Base-by-base conservation (phyloP, 2,797 vertebrate species). In the Periparus ater region DNA sequence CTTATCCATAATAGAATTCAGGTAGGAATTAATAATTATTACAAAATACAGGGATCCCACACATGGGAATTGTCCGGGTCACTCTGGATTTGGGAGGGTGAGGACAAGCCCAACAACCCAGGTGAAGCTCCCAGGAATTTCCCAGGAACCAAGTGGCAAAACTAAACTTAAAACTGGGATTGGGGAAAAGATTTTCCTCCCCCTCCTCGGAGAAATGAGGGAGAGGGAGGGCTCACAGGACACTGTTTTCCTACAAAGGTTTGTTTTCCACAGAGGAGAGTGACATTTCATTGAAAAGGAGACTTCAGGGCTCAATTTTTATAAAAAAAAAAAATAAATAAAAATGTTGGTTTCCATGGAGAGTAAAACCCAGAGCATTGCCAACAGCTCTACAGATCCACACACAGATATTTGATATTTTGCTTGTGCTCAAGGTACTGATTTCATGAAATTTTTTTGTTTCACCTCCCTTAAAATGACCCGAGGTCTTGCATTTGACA, bases 1-100 rank as follows among this genome's bases (percentile, higher is more conserved):
- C 4, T 84, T 14, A 25, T 34, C 32, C 22, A n/a, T 5, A 13
- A 14, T 1, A n/a, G 16, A 67, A 67, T 8, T 48, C 45, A 38
- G 87, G 38, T 4, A 55, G 17, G 21, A 50, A 47, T 44, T n/a
- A 36, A 26, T 34, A 65, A 61, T 22, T 70, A 18, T 32, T 42
- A 20, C 16, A 30, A 72, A 74, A 32, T 1, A 2, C 7, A 5
- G 0, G 0, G 13, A 0, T 5, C 47, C 26, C 68, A 70, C 51
- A 10, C 10, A 1, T 6, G 13, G n/a, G 32, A 77, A 54, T 0
- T 2, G 11, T 1, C 1, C 21, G 34, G 53, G 38, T 18, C 32
- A 6, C 42, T 14, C 25, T 19, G 45, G 13, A 7, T 54, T 75
- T 36, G 5, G 58, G 40, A 71, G 23, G 27, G 48, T 0, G 1